These are phyloP conservation scores for Drosophila mauritiana DNA, from an alignment of 1,140 invertebrate genomes.

Conservation along the genomic window DNA sequence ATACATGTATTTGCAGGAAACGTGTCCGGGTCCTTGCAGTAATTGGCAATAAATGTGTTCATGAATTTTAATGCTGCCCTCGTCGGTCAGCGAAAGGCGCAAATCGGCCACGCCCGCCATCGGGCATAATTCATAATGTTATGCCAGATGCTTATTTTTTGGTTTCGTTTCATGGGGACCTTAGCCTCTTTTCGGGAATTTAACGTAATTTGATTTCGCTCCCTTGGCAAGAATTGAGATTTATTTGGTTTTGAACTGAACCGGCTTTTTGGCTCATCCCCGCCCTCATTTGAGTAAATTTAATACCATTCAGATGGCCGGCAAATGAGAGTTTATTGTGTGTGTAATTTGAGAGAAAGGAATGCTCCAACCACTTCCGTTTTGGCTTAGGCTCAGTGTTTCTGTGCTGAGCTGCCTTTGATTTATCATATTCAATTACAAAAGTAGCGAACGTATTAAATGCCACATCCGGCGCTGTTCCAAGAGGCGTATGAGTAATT, in stretches of 20 bases:
- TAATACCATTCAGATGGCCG: conserved; percentile 65
- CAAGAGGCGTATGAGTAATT: conserved; percentile 75
- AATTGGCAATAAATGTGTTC: conserved; percentile 83
- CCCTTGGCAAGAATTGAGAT: conserved; percentile 68
- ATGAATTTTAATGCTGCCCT: conserved; percentile 77
- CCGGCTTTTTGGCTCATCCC: conserved; percentile 5
- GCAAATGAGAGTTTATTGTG: conserved; percentile 43
- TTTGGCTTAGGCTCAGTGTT: conserved; percentile 18
- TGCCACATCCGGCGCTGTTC: conserved; percentile 57
- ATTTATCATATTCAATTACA: conserved; percentile 84
- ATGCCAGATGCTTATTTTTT: conserved; percentile 63
- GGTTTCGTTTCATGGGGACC: not conserved
- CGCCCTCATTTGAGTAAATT: conserved; percentile 41
- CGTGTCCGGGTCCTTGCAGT: conserved; percentile 69
- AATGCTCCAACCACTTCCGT: conserved; percentile 56
- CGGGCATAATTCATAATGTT: conserved; percentile 77
- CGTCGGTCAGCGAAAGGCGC: conserved; percentile 60
- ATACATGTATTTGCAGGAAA: conserved; percentile 53
- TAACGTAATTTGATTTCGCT: conserved; percentile 76
- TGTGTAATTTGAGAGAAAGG: conserved; percentile 40
- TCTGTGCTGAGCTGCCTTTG: conserved; percentile 48
- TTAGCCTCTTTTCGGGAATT: conserved; percentile 57
- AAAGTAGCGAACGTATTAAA: conserved; percentile 75
- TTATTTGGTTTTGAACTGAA: conserved; percentile 76
- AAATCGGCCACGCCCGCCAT: conserved; percentile 18